phyloP scores from a whole-genome alignment of 2,888 invertebrate species.

The Machimus atricapillus region DNA sequence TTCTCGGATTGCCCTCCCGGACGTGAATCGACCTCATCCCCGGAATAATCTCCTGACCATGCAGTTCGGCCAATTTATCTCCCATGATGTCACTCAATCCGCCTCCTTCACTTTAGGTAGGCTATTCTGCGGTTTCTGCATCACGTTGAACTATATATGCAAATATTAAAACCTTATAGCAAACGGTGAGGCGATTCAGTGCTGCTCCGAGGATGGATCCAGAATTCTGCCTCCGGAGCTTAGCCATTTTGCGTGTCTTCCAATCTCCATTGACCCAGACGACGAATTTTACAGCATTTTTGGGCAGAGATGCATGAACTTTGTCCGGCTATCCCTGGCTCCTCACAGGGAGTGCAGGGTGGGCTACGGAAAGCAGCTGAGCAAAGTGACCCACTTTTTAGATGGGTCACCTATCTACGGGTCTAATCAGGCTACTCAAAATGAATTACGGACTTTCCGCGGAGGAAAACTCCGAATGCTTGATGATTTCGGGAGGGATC shows the following conservation, averaged over 20 bases:
- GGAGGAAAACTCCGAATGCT: slow-evolving; percentile 72
- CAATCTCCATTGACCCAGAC: slow-evolving; percentile 67
- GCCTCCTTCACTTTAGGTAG: slow-evolving; percentile 74
- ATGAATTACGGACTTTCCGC: slow-evolving; percentile 67
- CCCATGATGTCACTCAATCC: slow-evolving; percentile 78
- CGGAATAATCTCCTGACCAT: slow-evolving; percentile 73
- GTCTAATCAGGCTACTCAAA: slow-evolving; percentile 67
- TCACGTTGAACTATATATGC: not conserved
- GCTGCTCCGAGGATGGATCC: slow-evolving; percentile 71
- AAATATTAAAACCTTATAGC: slow-evolving; percentile 59
- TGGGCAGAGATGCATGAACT: slow-evolving; percentile 73
- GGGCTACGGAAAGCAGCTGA: slow-evolving; percentile 75
- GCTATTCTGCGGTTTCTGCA: slow-evolving; percentile 50
- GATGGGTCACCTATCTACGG: slow-evolving; percentile 82
- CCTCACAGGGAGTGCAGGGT: slow-evolving; percentile 72
- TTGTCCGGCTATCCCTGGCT: slow-evolving; percentile 73
- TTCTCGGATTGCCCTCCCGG: slow-evolving; percentile 69
- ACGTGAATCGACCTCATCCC: slow-evolving; percentile 68
- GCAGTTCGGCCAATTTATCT: slow-evolving; percentile 82
- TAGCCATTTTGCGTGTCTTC: slow-evolving; percentile 74
- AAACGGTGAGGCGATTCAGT: slow-evolving; percentile 75
- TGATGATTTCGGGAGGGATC: slow-evolving; percentile 70
- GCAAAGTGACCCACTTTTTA: slow-evolving; percentile 71
- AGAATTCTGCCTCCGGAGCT: slow-evolving; percentile 63
- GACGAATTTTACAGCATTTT: slow-evolving; percentile 70